Evolutionary conservation across 2,113 vertebrate species (phyloP), one percentile per base, ranked within the genome.

Genomic region (Sapajus apella): DNA sequence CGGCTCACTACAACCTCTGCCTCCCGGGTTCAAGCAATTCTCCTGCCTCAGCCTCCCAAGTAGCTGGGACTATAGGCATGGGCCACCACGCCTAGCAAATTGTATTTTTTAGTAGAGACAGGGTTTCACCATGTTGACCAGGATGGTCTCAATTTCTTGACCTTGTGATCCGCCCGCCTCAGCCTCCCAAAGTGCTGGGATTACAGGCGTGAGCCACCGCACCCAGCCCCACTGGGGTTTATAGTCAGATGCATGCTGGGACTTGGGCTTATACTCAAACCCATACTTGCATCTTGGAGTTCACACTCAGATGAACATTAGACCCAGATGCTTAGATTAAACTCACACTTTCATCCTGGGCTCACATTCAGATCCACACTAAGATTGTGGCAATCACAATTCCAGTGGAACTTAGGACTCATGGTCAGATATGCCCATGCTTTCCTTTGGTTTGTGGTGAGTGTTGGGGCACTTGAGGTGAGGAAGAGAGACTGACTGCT

Each of bases 341-440:
- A 70, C 5, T 81, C 73, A 55, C 21, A 35, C n/a, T 90, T 66
- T 52, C 30, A 55, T 80, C 40, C 68, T 32, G 55, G 72, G 37
- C 75, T 94, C 95, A 79, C 73, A 20, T 45, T 93, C 85, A 95
- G 52, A 89, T 43, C 47, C 50, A 68, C 45, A 18, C 12, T 91
- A 75, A 82, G 66, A 70, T n/a, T 47, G 56, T 56, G 75, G 25
- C 50, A 35, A 37, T 92, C 66, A 82, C 77, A 50, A 1, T 84
- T 12, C 52, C 10, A 37, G n/a, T 86, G 75, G 86, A 77, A 58
- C n/a, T 70, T 52, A 58, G 64, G 40, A 79, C 68, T 94, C 45
- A 52, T 23, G 11, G 66, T 91, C 93, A 84, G 4, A 40, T 18
- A 32, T 45, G 47, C 13, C 20, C 32, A 0, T 55, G 40, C 37